A percentile compares a stretch with the other conserved stretches of the same genome.
Conservation (phyloP, 1,140 invertebrate genomes). For the Trypoxylus dichotomus region DNA sequence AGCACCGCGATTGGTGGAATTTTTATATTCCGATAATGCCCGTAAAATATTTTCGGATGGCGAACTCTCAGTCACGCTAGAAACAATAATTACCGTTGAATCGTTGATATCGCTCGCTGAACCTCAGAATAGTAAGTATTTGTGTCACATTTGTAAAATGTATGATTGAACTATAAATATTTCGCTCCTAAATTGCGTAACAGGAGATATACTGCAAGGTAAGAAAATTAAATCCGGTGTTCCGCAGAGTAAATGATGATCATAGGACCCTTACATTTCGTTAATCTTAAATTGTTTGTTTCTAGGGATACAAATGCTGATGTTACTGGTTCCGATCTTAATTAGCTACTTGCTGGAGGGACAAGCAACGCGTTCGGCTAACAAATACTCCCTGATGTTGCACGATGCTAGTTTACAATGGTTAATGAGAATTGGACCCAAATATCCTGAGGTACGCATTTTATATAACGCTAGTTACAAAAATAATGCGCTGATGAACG, state of each 20-base stretch:
- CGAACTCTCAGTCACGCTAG: conserved; percentile 67
- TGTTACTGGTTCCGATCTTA: conserved; percentile 83
- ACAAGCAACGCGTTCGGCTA: conserved; percentile 62
- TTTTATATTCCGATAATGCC: conserved; percentile 65
- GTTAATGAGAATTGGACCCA: conserved; percentile 88
- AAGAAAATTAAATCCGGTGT: conserved; percentile 34
- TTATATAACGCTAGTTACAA: neutral
- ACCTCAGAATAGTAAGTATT: conserved; percentile 74
- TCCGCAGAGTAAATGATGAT: neutral
- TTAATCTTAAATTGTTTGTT: conserved; percentile 33
- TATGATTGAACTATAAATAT: conserved; percentile 39
- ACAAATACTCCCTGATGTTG: conserved; percentile 67
- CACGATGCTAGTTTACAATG: conserved; percentile 87
- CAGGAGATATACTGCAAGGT: conserved; percentile 62
- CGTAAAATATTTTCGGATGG: conserved; percentile 61
- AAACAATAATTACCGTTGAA: conserved; percentile 72
- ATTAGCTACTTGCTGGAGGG: conserved; percentile 81
- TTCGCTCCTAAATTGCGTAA: conserved; percentile 50
- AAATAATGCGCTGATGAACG: conserved; percentile 17
- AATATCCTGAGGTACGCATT: conserved; percentile 76
- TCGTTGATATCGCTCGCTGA: conserved; percentile 73
- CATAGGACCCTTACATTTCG: neutral
- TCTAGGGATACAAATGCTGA: conserved; percentile 85
- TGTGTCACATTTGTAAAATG: conserved; percentile 35
- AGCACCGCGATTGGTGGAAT: conserved; percentile 73